Conservation (phyloP, 1,140 invertebrate genomes). For the Brachionus rubens region DNA sequence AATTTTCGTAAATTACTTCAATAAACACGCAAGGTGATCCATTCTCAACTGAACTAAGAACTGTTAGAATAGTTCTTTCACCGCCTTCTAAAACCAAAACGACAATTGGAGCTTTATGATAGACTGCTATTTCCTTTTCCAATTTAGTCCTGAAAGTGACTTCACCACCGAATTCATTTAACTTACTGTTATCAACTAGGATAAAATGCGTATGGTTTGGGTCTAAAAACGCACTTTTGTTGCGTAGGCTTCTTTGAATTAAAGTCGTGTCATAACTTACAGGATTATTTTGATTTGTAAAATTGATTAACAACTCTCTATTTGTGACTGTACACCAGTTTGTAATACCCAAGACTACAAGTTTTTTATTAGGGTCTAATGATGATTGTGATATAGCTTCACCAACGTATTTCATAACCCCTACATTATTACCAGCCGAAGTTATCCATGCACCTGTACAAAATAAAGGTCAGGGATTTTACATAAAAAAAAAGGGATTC, state of each 20-base stretch:
- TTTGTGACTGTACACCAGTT: conserved; percentile 35
- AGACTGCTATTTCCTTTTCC: conserved; percentile 31
- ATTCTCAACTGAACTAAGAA: conserved; percentile 32
- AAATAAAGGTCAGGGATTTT: too few relatives aligned
- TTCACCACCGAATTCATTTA: conserved; percentile 47
- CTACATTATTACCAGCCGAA: conserved; percentile 36
- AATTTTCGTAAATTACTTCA: background rate
- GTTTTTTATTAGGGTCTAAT: conserved; percentile 16
- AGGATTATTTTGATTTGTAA: background rate
- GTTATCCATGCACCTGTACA: conserved; percentile 41
- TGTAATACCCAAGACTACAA: conserved; percentile 26
- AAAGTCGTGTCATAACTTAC: background rate
- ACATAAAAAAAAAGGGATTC: background rate
- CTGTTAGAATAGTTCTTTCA: conserved; percentile 56
- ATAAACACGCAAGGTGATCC: conserved; percentile 29
- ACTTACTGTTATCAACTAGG: conserved; percentile 59
- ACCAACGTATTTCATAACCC: conserved; percentile 39
- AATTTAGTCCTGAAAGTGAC: conserved; percentile 1
- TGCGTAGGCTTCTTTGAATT: background rate
- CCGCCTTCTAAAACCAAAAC: conserved; percentile 61
- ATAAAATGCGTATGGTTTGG: conserved; percentile 63
- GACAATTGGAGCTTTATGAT: conserved; percentile 57
- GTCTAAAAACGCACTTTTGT: conserved; percentile 55
- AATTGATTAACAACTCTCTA: background rate
- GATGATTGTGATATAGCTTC: conserved; percentile 10